A percentile compares a stretch with the other conserved stretches of the same genome.
Evolutionary conservation across 2,888 invertebrate genomes (phyloP).

Genomic region (Eubasilissa splendida): DNA sequence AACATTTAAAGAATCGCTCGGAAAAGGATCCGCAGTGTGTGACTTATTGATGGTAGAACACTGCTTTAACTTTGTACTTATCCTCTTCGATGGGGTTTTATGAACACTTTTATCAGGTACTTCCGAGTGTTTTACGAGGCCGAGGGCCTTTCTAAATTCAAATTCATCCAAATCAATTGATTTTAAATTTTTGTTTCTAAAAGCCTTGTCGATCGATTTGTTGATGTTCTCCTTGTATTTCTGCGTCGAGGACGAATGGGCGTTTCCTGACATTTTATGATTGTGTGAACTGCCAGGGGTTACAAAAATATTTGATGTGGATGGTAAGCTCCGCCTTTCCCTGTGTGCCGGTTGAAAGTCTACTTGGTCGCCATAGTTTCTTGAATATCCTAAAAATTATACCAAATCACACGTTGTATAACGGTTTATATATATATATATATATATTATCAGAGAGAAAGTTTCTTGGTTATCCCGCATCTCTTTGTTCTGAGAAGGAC

Average conservation of each 20-base stretch:
- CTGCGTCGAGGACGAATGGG: not conserved
- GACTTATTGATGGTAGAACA: conserved; percentile 39
- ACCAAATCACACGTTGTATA: not conserved
- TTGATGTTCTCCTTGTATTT: conserved; percentile 26
- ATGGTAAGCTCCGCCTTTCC: not conserved
- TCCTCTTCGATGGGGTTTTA: conserved; percentile 49
- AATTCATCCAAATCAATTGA: conserved; percentile 37
- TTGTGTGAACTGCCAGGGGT: not conserved
- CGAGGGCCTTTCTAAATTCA: conserved; percentile 53
- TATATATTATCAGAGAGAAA: not conserved
- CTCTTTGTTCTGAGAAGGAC: no score
- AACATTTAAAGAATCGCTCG: conserved; percentile 50
- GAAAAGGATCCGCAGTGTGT: conserved; percentile 28
- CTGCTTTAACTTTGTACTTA: conserved; percentile 32
- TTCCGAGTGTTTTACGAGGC: conserved; percentile 48
- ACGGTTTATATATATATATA: not conserved
- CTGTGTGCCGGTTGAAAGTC: not conserved
- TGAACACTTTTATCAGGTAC: conserved; percentile 3
- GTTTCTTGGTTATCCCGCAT: no score
- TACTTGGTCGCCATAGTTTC: not conserved
- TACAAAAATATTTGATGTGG: not conserved
- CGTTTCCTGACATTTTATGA: conserved; percentile 5
- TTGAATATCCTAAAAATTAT: conserved; percentile 16
- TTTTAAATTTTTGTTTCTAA: not conserved
- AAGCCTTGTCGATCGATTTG: conserved; percentile 11